Percentiles rank a stretch among this genome's conserved stretches.
Conservation (phyloP, 2,888 invertebrate genomes). For the Dichetophora obliterata region DNA sequence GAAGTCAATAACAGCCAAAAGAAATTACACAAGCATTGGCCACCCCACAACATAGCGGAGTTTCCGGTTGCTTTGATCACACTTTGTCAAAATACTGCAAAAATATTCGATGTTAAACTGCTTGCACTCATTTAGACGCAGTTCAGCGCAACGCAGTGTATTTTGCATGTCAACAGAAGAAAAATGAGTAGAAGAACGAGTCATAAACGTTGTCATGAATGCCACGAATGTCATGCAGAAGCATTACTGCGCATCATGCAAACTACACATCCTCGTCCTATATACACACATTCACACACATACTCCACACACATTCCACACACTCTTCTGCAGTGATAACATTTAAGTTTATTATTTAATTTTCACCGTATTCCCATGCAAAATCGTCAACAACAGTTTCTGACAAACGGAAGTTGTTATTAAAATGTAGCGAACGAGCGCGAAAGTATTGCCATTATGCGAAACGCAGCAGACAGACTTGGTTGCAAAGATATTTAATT, state of each 20-base stretch:
- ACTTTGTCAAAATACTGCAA: background rate
- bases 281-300: background rate
- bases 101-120: conserved; percentile 7
- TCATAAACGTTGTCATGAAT: background rate
- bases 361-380: conserved; percentile 3
- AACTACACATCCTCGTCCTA: background rate
- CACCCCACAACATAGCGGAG: background rate
- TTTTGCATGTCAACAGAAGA: background rate
- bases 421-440: conserved; percentile 12
- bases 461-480: background rate
- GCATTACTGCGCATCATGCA: conserved; percentile 3
- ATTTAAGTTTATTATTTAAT: conserved; percentile 24
- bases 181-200: too few species aligned
- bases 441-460: background rate
- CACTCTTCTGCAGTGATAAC: background rate
- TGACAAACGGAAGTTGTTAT: conserved; percentile 24
- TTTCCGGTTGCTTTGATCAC: background rate
- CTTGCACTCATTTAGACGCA: background rate
- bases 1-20: too few species aligned
- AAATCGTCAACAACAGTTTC: conserved; percentile 14
- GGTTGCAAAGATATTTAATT: background rate
- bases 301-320: background rate
- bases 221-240: background rate
- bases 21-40: too few species aligned
- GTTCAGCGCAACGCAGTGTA: background rate